phyloP scores from a whole-genome alignment of 2,797 vertebrate genomes.

The Myripristis murdjan region DNA sequence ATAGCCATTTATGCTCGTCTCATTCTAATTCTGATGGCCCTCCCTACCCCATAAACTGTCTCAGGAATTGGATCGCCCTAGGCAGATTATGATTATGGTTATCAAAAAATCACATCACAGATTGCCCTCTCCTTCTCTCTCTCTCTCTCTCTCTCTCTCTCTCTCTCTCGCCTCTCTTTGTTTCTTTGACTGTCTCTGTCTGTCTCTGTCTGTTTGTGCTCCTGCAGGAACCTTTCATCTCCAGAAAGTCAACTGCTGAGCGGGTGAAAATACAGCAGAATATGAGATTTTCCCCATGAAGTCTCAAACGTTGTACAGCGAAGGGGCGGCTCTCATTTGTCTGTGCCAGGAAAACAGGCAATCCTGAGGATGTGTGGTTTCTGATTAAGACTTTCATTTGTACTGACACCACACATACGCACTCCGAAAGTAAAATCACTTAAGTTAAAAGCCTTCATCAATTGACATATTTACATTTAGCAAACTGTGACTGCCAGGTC shows the following conservation, averaged over 20 bases:
- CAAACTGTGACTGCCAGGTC: too few species aligned
- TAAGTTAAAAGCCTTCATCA: too few species aligned
- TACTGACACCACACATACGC: too few species aligned
- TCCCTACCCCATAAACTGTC: slow-evolving; percentile 91
- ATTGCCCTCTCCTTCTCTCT: slow-evolving; percentile 73
- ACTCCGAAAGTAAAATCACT: too few species aligned
- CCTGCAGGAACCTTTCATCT: slow-evolving; percentile 36
- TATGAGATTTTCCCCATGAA: slow-evolving; percentile 1
- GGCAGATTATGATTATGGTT: slow-evolving; percentile 95
- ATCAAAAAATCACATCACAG: slow-evolving; percentile 91
- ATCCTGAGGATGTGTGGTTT: background rate
- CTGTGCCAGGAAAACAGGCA: background rate
- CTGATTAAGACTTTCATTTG: background rate
- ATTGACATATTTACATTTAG: too few species aligned
- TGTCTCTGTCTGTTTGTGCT: slow-evolving; percentile 34
- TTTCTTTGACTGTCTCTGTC: slow-evolving; percentile 25
- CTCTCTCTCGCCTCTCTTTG: slow-evolving; percentile 32
- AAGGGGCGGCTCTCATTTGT: background rate
- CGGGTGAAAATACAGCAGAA: slow-evolving; percentile 20
- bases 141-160: too few species aligned
- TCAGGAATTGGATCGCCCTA: slow-evolving; percentile 92
- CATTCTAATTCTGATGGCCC: slow-evolving; percentile 97
- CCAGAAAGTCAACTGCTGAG: slow-evolving; percentile 48
- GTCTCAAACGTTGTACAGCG: slow-evolving; percentile 5
- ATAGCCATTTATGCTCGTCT: slow-evolving; percentile 90